A percentile compares a stretch with the other conserved stretches of the same genome.
phyloP scores from a whole-genome alignment of 2,113 vertebrate species.

The Phyllostomus discolor region DNA sequence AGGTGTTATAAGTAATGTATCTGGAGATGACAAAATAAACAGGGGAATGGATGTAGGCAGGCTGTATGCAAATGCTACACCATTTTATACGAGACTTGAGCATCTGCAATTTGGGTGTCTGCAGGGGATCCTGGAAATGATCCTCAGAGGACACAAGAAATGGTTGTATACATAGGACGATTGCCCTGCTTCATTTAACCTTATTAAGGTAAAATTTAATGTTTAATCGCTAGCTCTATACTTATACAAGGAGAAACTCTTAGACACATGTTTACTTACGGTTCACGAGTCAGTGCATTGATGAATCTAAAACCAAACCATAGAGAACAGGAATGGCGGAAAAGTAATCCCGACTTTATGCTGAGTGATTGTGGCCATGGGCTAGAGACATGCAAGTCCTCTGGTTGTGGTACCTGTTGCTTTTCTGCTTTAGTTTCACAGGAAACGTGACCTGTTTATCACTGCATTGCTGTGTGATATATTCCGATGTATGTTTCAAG shows the following conservation, averaged over 20 bases:
- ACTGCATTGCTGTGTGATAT: rapidly evolving
- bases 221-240: not conserved
- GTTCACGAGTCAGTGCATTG: not conserved
- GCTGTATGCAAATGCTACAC: not conserved
- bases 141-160: no score
- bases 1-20: not conserved
- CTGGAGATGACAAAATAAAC: not conserved
- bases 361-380: not conserved
- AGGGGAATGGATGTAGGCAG: not conserved
- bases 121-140: not conserved
- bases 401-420: not conserved
- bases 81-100: not conserved
- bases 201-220: not conserved
- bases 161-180: not conserved
- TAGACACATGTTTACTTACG: not conserved
- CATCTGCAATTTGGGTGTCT: not conserved
- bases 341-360: not conserved
- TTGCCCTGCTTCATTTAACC: not conserved
- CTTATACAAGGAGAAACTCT: not conserved
- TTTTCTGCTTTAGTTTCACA: not conserved
- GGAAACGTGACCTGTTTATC: not conserved
- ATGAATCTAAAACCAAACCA: not conserved
- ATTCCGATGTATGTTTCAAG: not conserved
- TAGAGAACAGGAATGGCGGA: not conserved
- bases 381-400: not conserved